Evolutionary conservation across 2,888 invertebrate species (phyloP), one percentile per base, ranked within the genome.

Genomic region (Philhelius pedissequus): DNA sequence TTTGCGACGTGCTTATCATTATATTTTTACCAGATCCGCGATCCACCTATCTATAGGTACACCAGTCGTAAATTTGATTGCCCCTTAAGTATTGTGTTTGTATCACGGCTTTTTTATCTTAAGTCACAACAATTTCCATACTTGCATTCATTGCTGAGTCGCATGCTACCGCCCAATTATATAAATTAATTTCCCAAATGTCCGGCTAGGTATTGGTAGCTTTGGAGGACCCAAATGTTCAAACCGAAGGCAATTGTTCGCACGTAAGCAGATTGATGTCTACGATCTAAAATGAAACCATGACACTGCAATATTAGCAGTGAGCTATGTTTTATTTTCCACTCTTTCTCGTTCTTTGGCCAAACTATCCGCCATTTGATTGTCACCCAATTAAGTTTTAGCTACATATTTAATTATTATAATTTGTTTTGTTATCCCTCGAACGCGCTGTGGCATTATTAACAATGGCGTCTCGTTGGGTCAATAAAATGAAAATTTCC

Each of bases 101-200:
- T 83, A 83, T 83, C 82, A 83, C 82, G 82, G 82, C 69, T 78
- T 68, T 68, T 90, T 90, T 90, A 90, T 90, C 90, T 90, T 90
- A 90, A 90, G 90, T 90, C 90, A 89, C 89, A 90, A 89, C 91
- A 90, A 90, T 90, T 90, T 90, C 89, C 89, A 89, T 89, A 60
- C 40, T 60, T 60, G 40, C 60, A 40, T 60, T 90, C 25, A 90
- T 90, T 90, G 91, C 89, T 84, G 77, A 86, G 88, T 90, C 82
- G 90, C 90, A 90, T 91, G 91, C 88, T 87, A 79, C 78, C 74
- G 68, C 68, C 87, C 89, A 89, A 89, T 91, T 89, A 89, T 86
- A 75, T 86, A 89, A 88, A 88, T 89, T 78, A 83, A 83, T 78
- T 83, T 83, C 69, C 82, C 82, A 83, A 83, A 83, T 83, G 82